A percentile compares a stretch with the other conserved stretches of the same genome.
phyloP scores from a whole-genome alignment of 2,888 invertebrate genomes.

The Pinctada fucata region DNA sequence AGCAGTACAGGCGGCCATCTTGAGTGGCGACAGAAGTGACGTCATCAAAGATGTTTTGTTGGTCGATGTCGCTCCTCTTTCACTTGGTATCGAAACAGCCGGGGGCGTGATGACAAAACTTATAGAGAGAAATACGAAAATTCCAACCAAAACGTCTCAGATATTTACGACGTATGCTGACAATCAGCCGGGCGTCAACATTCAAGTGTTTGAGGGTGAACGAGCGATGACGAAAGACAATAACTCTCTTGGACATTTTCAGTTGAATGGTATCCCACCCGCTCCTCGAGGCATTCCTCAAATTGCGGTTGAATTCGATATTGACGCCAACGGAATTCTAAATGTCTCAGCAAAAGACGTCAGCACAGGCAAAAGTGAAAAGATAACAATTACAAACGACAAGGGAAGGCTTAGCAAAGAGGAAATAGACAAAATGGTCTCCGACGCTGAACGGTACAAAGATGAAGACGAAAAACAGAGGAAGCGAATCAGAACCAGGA shows the following conservation, averaged over 20 bases:
- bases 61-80: conserved; percentile 81
- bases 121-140: conserved; percentile 68
- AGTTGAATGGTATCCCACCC: conserved; percentile 70
- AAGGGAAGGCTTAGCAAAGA: conserved; percentile 89
- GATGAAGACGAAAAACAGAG: conserved; percentile 72
- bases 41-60: conserved; percentile 90
- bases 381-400: conserved; percentile 91
- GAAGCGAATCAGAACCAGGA: conserved; percentile 63
- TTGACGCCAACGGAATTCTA: conserved; percentile 83
- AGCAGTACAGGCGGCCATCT: conserved; percentile 51
- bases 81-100: conserved; percentile 80
- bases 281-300: conserved; percentile 72
- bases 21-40: conserved; percentile 81
- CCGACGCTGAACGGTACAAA: conserved; percentile 70
- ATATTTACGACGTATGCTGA: conserved; percentile 92
- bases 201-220: conserved; percentile 90
- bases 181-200: conserved; percentile 82
- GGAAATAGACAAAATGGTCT: conserved; percentile 87
- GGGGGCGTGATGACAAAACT: conserved; percentile 72
- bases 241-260: conserved; percentile 79
- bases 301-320: conserved; percentile 79
- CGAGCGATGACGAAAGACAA: conserved; percentile 97
- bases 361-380: conserved; percentile 87
- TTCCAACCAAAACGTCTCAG: conserved; percentile 72
- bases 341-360: conserved; percentile 81